Evolutionary conservation across 2,888 invertebrate genomes (phyloP).

Genomic region (Alcis repandata): DNA sequence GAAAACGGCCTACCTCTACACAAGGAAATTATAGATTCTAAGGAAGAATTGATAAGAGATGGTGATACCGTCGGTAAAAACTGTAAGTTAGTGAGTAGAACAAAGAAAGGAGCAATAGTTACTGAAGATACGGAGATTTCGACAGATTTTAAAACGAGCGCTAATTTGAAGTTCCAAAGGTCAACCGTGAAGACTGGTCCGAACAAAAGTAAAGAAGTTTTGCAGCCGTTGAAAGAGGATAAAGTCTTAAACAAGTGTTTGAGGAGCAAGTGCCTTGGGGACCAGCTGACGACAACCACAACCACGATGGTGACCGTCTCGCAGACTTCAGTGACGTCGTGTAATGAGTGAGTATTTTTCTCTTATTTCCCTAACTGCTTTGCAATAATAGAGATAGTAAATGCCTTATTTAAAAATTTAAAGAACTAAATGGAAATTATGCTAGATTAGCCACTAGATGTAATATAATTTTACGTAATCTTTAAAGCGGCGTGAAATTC

Average conservation of each 20-base stretch:
- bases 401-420: background rate
- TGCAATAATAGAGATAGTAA: background rate
- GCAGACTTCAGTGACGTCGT: slow-evolving; percentile 79
- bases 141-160: slow-evolving; percentile 74
- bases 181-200: slow-evolving; percentile 77
- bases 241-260: slow-evolving; percentile 69
- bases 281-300: slow-evolving; percentile 76
- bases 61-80: slow-evolving; percentile 78
- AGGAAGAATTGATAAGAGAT: slow-evolving; percentile 72
- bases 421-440: background rate
- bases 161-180: slow-evolving; percentile 78
- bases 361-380: too few species aligned
- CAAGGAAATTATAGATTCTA: slow-evolving; percentile 71
- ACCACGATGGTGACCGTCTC: slow-evolving; percentile 80
- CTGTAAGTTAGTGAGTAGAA: slow-evolving; percentile 75
- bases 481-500: background rate
- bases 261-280: slow-evolving; percentile 77
- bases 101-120: slow-evolving; percentile 76
- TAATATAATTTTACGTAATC: too few species aligned
- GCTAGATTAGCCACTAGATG: too few species aligned
- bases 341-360: slow-evolving; percentile 82
- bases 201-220: slow-evolving; percentile 72
- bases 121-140: slow-evolving; percentile 81
- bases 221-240: slow-evolving; percentile 75
- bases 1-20: slow-evolving; percentile 79